Evolutionary conservation across 2,888 invertebrate species (phyloP), one percentile per base, ranked within the genome.

Genomic region (Clusia tigrina): DNA sequence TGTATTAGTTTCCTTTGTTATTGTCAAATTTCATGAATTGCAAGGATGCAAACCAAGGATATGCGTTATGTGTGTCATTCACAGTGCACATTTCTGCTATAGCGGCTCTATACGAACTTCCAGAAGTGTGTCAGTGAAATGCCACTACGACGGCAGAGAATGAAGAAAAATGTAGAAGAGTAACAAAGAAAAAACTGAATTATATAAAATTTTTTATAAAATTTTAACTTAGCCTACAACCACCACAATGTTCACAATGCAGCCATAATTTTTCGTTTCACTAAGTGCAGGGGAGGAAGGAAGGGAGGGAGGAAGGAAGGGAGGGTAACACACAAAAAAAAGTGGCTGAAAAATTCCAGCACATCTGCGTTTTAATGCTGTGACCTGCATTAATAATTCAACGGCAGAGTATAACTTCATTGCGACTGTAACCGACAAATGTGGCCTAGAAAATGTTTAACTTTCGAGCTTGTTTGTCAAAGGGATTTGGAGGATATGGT

Each of bases 321-420:
- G n/a, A n/a, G n/a, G n/a, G n/a, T n/a, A n/a, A n/a, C n/a, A n/a
- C n/a, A n/a, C n/a, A n/a, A n/a, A n/a, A n/a, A n/a, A n/a, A n/a
- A n/a, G n/a, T 32, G 32, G 32, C 12, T 32, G n/a, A 42, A 42
- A 42, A 15, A 42, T 48, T 18, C 48, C 18, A 48, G 20, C 20
- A 5, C 48, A 48, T 2, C 20, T 20, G 18, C 48, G 22, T 48
- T 20, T 48, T 48, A 48, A 48, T 18, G 20, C 48, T 48, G 48
- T 48, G 48, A 48, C 48, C 48, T 20, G 48, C 48, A 48, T 48
- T 20, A 48, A 48, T 48, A 48, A 48, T 48, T 48, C 48, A 48
- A 48, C 22, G 20, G 22, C 48, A 48, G 10, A 48, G 20, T 6
- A 2, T 20, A 3, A 9, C 6, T 20, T 20, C 48, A 48, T 48